Conservation (phyloP, 92 coral and sea anemone genomes). For the Palythoa grandis region DNA sequence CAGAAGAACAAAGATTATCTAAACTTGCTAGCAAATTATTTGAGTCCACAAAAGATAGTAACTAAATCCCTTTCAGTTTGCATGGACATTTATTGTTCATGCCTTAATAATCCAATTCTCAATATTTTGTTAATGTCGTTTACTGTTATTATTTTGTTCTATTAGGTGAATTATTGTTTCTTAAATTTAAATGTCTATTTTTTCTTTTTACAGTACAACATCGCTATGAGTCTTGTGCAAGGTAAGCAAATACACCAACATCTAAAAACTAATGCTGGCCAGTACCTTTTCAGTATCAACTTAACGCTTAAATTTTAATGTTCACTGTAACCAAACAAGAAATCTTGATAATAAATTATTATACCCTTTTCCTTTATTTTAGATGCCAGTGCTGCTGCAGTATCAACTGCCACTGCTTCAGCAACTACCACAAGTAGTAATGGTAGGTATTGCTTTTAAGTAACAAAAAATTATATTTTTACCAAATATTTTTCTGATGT, state of each 20-base stretch:
- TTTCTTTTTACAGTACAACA: background rate
- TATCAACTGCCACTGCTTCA: background rate
- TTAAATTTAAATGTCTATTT: no score
- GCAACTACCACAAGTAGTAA: slow-evolving; percentile 3
- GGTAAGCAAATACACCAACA: slow-evolving; percentile 3
- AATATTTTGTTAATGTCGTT: background rate
- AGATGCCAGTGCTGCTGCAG: slow-evolving; percentile 2
- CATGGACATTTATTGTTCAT: background rate
- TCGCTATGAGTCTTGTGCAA: background rate
- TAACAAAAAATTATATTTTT: background rate
- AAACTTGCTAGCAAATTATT: no score
- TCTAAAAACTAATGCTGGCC: background rate
- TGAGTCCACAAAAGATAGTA: no score
- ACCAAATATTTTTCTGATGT: background rate
- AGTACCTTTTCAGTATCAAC: background rate
- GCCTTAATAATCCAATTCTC: background rate
- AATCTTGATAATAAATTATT: background rate
- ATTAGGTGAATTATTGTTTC: background rate
- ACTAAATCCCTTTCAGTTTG: slow-evolving; percentile 3
- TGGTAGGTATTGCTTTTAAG: background rate
- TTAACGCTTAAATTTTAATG: background rate
- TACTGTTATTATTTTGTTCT: background rate
- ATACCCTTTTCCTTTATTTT: background rate
- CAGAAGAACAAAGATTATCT: slow-evolving; percentile 2
- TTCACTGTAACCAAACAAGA: slow-evolving; percentile 3